phyloP scores from a whole-genome alignment of 2,888 invertebrate genomes.

The Drosophila quasianomalipes region DNA sequence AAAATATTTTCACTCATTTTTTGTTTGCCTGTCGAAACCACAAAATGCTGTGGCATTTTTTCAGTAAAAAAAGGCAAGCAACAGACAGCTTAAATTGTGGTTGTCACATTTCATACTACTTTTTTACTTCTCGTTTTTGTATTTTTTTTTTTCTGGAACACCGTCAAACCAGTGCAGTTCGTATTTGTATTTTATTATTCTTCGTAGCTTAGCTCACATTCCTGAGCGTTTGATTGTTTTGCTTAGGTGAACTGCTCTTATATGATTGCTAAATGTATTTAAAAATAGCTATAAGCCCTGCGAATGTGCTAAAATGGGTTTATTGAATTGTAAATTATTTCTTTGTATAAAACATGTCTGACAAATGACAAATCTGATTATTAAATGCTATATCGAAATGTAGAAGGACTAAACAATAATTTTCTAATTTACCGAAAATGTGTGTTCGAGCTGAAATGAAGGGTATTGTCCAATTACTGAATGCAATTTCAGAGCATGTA shows the following conservation, averaged over 20 bases:
- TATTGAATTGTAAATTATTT: not conserved
- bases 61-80: constrained; percentile 17
- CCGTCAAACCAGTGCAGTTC: constrained; percentile 1
- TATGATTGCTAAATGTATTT: not conserved
- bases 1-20: constrained; percentile 18
- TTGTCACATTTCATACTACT: constrained; percentile 33
- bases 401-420: not conserved
- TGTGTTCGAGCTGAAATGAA: not conserved
- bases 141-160: not conserved
- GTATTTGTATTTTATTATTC: constrained; percentile 3
- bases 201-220: constrained; percentile 9
- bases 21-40: constrained; percentile 22
- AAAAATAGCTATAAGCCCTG: not conserved
- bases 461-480: not conserved
- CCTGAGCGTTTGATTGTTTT: constrained; percentile 14
- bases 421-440: not conserved
- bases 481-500: constrained; percentile 9
- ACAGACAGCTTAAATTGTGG: constrained; percentile 32
- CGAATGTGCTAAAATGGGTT: not conserved
- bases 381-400: not conserved
- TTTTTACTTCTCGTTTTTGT: not conserved
- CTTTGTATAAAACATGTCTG: not conserved
- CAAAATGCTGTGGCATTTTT: constrained; percentile 37
- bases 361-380: not conserved
- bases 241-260: constrained; percentile 15